phyloP scores from a whole-genome alignment of 2,113 vertebrate genomes.

The Petromus typicus region DNA sequence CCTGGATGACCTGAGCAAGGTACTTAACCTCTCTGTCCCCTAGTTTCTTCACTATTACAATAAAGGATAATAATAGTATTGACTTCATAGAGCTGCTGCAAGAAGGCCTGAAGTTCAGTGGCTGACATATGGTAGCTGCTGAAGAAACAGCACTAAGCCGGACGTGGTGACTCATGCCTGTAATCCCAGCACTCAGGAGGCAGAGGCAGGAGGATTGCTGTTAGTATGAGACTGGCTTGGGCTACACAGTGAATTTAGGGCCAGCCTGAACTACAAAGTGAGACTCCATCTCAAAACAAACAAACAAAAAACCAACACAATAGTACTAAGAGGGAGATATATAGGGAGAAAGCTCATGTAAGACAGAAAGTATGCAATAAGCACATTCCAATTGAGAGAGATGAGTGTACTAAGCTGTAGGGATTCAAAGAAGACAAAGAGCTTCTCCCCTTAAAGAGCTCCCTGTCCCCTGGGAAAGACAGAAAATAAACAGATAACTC shows the following conservation, averaged over 20 bases:
- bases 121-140: not conserved
- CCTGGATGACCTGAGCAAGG: not conserved
- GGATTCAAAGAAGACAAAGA: constrained; percentile 40
- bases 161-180: too few species aligned
- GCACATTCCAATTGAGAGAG: not conserved
- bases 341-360: not conserved
- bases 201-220: too few species aligned
- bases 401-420: not conserved
- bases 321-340: not conserved
- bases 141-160: not conserved
- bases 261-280: too few species aligned
- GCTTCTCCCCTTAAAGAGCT: constrained; percentile 27
- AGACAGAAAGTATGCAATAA: not conserved
- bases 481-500: constrained; percentile 14
- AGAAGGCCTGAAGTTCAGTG: not conserved
- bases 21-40: not conserved
- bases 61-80: not conserved
- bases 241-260: too few species aligned
- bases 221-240: too few species aligned
- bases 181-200: too few species aligned
- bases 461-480: constrained; percentile 39
- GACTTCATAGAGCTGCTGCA: not conserved
- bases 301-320: too few species aligned
- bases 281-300: too few species aligned
- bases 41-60: constrained; percentile 8